Evolutionary conservation across 2,113 vertebrate genomes (phyloP).

Genomic region (Zeus faber): DNA sequence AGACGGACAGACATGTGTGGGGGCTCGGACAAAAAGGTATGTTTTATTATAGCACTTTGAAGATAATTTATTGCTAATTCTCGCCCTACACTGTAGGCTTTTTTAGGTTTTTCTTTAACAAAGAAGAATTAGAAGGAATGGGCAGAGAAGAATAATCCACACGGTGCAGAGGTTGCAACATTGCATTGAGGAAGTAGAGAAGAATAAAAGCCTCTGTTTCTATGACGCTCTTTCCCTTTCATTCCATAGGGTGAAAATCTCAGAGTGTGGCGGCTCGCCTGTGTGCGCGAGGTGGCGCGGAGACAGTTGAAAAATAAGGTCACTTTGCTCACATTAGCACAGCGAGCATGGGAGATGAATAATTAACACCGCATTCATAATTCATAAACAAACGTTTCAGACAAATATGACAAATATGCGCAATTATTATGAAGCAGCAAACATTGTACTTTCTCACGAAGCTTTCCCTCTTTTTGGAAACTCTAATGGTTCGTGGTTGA

Average conservation of each 20-base stretch:
- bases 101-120: too few species aligned
- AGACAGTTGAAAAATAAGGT: slow-evolving; percentile 62
- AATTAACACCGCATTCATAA: slow-evolving; percentile 70
- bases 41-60: slow-evolving; percentile 16
- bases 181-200: too few species aligned
- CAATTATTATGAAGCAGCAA: slow-evolving; percentile 64
- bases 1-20: slow-evolving; percentile 3
- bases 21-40: not conserved
- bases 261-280: slow-evolving; percentile 8
- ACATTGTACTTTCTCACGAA: too few species aligned
- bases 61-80: slow-evolving; percentile 23
- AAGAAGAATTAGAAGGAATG: too few species aligned
- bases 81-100: slow-evolving; percentile 30
- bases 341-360: slow-evolving; percentile 63
- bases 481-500: too few species aligned
- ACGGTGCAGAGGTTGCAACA: too few species aligned
- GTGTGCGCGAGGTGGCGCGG: slow-evolving; percentile 29
- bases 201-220: slow-evolving; percentile 1
- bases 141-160: too few species aligned
- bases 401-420: slow-evolving; percentile 61
- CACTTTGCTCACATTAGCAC: slow-evolving; percentile 73
- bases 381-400: slow-evolving; percentile 70
- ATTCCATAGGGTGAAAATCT: too few species aligned
- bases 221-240: too few species aligned
- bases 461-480: too few species aligned